Conservation (phyloP, 2,797 vertebrate species). For the Zenarchopterus dispar region DNA sequence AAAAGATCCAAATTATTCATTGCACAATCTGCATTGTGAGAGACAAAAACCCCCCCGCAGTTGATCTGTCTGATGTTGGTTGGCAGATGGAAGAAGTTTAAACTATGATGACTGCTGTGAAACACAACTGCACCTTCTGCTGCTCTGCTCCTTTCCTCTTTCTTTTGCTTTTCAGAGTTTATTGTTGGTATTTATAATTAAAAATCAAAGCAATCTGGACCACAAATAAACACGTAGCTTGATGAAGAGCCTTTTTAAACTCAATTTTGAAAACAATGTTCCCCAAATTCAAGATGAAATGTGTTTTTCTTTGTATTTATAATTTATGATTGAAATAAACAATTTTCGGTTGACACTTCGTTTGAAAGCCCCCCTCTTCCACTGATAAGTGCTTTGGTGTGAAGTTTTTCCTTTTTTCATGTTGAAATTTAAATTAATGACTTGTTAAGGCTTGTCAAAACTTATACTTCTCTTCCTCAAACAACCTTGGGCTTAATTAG, state of each 20-base stretch:
- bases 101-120: slow-evolving; percentile 68
- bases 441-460: slow-evolving; percentile 41
- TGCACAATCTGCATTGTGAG: slow-evolving; percentile 55
- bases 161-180: slow-evolving; percentile 15
- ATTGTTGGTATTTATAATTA: slow-evolving; percentile 66
- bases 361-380: slow-evolving; percentile 24
- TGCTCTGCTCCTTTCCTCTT: slow-evolving; percentile 54
- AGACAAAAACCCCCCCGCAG: slow-evolving; percentile 53
- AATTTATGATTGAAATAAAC: slow-evolving; percentile 29
- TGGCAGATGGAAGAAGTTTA: slow-evolving; percentile 62
- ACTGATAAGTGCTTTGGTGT: slow-evolving; percentile 3
- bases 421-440: slow-evolving; percentile 37
- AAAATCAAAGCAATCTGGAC: slow-evolving; percentile 35
- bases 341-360: slow-evolving; percentile 17
- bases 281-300: slow-evolving; percentile 11
- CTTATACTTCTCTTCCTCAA: slow-evolving; percentile 45
- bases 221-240: slow-evolving; percentile 36
- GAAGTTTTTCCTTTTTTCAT: slow-evolving; percentile 27
- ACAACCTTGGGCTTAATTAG: slow-evolving; percentile 67
- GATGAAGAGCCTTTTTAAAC: slow-evolving; percentile 34
- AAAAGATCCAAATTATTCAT: slow-evolving; percentile 15
- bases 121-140: slow-evolving; percentile 59
- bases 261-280: slow-evolving; percentile 31
- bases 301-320: neutral
- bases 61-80: slow-evolving; percentile 66